These are phyloP conservation scores for Ancistrus triradiatus DNA, from an alignment of 2,113 vertebrate genomes.

Conservation along the genomic window DNA sequence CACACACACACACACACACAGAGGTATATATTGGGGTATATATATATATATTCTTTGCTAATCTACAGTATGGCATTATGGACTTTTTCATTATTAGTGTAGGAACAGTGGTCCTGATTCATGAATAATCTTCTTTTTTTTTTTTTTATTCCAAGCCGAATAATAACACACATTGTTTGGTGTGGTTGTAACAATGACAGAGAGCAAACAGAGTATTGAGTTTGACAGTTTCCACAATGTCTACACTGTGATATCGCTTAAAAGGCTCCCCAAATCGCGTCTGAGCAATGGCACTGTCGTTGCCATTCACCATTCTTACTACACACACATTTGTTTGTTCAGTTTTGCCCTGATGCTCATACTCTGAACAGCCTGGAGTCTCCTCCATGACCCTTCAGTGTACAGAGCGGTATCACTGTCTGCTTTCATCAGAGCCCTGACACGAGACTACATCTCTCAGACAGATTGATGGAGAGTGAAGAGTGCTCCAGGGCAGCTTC, in stretches of 20 bases:
- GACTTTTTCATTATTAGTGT: too few species aligned
- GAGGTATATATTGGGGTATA: too few species aligned
- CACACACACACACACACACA: too few species aligned
- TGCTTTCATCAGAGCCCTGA: neutral
- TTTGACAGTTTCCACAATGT: neutral
- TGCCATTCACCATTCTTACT: neutral
- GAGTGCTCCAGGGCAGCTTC: conserved; percentile 9
- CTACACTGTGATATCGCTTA: neutral
- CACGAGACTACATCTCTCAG: conserved; percentile 2
- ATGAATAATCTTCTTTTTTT: neutral
- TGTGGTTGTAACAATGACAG: too few species aligned
- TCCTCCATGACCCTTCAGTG: neutral
- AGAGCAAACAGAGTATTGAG: too few species aligned
- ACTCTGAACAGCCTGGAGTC: neutral
- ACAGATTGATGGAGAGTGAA: conserved; percentile 11
- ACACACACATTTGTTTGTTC: neutral
- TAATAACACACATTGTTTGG: neutral
- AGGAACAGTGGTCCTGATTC: neutral
- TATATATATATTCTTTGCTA: too few species aligned
- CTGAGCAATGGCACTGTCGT: neutral
- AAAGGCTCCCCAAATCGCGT: neutral
- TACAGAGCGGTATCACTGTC: neutral
- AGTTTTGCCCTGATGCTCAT: neutral
- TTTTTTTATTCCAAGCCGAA: neutral
- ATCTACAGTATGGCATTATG: too few species aligned